phyloP scores from a whole-genome alignment of 2,797 vertebrate genomes.

The Cephalopachus bancanus region DNA sequence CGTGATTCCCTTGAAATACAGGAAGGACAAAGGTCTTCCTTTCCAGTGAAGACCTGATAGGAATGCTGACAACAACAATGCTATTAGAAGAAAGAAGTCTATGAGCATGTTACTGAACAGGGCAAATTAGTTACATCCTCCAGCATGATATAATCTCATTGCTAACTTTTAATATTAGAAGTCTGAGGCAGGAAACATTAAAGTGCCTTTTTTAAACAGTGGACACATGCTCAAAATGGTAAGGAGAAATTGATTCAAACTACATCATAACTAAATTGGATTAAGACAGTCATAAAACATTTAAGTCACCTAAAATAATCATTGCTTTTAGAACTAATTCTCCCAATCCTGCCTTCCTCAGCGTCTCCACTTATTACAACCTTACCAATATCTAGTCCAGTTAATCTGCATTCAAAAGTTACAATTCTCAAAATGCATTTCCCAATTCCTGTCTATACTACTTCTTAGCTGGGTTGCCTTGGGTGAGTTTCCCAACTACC shows the following conservation, averaged over 20 bases:
- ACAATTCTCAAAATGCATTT: not conserved
- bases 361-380: not conserved
- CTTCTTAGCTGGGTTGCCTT: not conserved
- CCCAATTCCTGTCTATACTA: not conserved
- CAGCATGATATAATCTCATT: not conserved
- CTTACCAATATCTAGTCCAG: not conserved
- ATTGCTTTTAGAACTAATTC: not conserved
- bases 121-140: not conserved
- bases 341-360: not conserved
- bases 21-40: conserved; percentile 65
- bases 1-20: conserved; percentile 61
- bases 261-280: not conserved
- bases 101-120: not conserved
- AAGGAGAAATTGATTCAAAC: conserved; percentile 27
- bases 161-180: not conserved
- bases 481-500: not conserved
- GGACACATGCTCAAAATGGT: conserved; percentile 18
- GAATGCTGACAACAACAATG: not conserved
- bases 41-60: conserved; percentile 44
- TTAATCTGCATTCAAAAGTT: conserved; percentile 52
- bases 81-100: not conserved
- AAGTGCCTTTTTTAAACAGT: not conserved
- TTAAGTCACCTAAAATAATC: not conserved
- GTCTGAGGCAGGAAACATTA: not conserved
- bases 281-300: conserved; percentile 21